These are phyloP conservation scores for Anastatus disparis DNA, from an alignment of 1,140 invertebrate species.

Conservation along the genomic window DNA sequence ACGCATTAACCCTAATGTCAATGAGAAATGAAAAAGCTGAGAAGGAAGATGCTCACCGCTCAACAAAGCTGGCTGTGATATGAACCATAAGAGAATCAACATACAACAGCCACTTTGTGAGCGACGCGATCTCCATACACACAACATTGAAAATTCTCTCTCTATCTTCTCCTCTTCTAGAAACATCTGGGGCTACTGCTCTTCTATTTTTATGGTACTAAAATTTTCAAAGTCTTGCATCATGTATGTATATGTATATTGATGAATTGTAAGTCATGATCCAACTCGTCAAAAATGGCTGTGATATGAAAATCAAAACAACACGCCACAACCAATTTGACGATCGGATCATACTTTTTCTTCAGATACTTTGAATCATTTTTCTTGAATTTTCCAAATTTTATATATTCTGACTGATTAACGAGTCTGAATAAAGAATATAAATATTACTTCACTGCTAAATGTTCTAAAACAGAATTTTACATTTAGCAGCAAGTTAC, in stretches of 20 bases:
- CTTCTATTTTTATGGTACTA: conserved; percentile 47
- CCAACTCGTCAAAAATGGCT: conserved; percentile 88
- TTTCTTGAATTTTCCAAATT: no score
- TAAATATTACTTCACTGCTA: no score
- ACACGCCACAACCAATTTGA: conserved; percentile 88
- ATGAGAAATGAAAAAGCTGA: conserved; percentile 43
- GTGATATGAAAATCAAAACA: conserved; percentile 80
- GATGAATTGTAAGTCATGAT: conserved; percentile 59
- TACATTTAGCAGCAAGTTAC: no score
- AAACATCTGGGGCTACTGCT: conserved; percentile 1
- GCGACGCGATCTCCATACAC: conserved; percentile 63
- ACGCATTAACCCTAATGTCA: not conserved
- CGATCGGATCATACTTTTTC: conserved; percentile 66
- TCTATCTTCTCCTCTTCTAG: no score
- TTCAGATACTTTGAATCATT: not conserved
- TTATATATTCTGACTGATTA: no score
- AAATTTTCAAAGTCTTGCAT: conserved; percentile 4
- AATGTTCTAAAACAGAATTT: conserved; percentile 11
- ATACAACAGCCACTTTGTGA: conserved; percentile 77
- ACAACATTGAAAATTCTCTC: no score
- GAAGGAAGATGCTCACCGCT: conserved; percentile 69
- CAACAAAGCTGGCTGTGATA: conserved; percentile 88
- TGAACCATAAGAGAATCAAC: conserved; percentile 64
- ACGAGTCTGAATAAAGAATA: no score
- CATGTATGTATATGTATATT: not conserved